Evolutionary conservation across 2,888 invertebrate species (phyloP).

Genomic region (Dilophus febrilis): DNA sequence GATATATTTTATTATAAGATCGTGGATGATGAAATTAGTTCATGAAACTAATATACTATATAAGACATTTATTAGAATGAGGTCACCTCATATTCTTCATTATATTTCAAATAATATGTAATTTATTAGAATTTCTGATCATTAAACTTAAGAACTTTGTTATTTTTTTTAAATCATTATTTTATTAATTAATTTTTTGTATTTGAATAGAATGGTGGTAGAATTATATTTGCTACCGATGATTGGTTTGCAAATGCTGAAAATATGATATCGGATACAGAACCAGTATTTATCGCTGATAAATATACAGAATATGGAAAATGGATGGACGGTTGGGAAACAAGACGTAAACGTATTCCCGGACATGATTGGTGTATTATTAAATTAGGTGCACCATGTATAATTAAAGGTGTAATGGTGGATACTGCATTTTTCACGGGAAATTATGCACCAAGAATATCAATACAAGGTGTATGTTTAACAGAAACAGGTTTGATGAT

Average conservation of each 20-base stretch:
- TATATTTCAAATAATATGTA: no score
- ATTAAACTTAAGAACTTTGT: no score
- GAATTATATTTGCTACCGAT: constrained; percentile 41
- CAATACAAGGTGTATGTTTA: constrained; percentile 39
- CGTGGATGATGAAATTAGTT: no score
- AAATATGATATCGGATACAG: constrained; percentile 35
- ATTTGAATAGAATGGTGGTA: constrained; percentile 40
- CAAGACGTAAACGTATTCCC: constrained; percentile 37
- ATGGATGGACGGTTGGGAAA: constrained; percentile 57
- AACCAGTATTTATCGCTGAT: constrained; percentile 38
- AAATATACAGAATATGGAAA: constrained; percentile 44
- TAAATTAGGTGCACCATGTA: constrained; percentile 36
- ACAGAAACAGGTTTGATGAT: constrained; percentile 34
- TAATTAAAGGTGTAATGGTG: constrained; percentile 35
- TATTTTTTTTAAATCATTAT: no score
- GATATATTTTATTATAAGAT: no score
- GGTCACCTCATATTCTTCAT: no score
- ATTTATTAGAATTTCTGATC: no score
- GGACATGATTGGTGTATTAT: constrained; percentile 48
- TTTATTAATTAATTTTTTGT: no score
- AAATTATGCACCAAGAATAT: constrained; percentile 43
- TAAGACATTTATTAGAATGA: no score
- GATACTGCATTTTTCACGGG: constrained; percentile 48
- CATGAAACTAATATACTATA: no score
- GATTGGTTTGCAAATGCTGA: constrained; percentile 47